A percentile compares a stretch with the other conserved stretches of the same genome.
Conservation (phyloP, 1,140 invertebrate genomes). For the Philopotamus ludificatus region DNA sequence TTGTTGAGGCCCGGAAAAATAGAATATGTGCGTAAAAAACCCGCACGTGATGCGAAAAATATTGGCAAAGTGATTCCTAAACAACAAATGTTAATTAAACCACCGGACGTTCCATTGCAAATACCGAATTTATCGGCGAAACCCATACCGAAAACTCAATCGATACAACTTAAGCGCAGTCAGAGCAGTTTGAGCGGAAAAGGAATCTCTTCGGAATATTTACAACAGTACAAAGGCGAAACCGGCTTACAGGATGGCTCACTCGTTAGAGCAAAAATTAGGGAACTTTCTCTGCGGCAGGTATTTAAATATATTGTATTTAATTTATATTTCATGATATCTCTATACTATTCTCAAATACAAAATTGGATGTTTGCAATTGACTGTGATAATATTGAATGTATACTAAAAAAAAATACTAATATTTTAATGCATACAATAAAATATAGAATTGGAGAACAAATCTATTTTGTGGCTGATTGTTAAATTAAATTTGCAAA, state of each 20-base stretch:
- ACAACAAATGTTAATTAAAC: slow-evolving; percentile 35
- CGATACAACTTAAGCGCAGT: slow-evolving; percentile 34
- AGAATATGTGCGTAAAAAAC: too few relatives aligned
- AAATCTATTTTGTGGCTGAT: too few relatives aligned
- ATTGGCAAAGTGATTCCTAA: slow-evolving; percentile 33
- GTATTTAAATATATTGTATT: slow-evolving; percentile 25
- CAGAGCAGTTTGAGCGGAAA: slow-evolving; percentile 37
- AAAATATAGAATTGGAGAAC: too few relatives aligned
- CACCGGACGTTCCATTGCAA: slow-evolving; percentile 33
- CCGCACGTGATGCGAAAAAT: slow-evolving; percentile 10
- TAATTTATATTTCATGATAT: neutral
- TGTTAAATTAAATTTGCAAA: too few relatives aligned
- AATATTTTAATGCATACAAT: too few relatives aligned
- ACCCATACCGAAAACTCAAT: slow-evolving; percentile 34
- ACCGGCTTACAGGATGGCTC: slow-evolving; percentile 28
- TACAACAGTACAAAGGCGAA: slow-evolving; percentile 17
- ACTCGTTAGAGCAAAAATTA: slow-evolving; percentile 36
- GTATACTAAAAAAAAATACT: too few relatives aligned
- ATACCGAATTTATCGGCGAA: slow-evolving; percentile 38
- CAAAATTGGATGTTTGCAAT: neutral
- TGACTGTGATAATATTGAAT: neutral
- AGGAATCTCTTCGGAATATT: slow-evolving; percentile 25
- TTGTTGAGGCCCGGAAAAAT: neutral
- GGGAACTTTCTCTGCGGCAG: slow-evolving; percentile 39
- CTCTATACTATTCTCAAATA: too few relatives aligned